Percentiles rank a stretch among this genome's conserved stretches.
Conservation (phyloP, 2,888 invertebrate genomes). For the Chydorus sphaericus region DNA sequence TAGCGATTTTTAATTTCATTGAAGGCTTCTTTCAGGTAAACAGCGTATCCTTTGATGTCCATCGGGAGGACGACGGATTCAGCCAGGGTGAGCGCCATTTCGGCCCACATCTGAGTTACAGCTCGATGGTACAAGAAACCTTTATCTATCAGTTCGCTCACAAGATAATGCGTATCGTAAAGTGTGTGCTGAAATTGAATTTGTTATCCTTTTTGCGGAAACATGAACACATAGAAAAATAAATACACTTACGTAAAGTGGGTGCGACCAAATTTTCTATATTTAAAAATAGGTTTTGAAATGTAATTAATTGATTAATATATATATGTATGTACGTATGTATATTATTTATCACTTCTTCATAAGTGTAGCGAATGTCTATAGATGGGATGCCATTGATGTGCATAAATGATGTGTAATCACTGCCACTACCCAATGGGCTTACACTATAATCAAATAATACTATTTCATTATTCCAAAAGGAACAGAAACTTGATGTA, state of each 20-base stretch:
- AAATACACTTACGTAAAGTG: constrained; percentile 9
- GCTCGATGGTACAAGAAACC: constrained; percentile 24
- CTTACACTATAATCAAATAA: too few relatives aligned
- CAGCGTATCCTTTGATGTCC: constrained; percentile 24
- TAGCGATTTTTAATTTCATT: constrained; percentile 7
- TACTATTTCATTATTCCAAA: too few relatives aligned
- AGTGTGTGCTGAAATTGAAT: constrained; percentile 29
- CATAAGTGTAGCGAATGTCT: constrained; percentile 27
- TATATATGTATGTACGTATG: too few relatives aligned
- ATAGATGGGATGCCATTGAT: constrained; percentile 32
- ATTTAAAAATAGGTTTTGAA: too few relatives aligned
- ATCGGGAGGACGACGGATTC: constrained; percentile 28
- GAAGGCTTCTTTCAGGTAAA: constrained; percentile 15
- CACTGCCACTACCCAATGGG: constrained; percentile 31
- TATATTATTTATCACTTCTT: too few relatives aligned
- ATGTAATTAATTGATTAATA: too few relatives aligned
- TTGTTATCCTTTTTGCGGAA: constrained; percentile 26
- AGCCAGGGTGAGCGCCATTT: constrained; percentile 27
- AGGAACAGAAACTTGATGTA: too few relatives aligned
- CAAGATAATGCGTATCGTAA: constrained; percentile 28
- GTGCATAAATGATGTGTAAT: constrained; percentile 32
- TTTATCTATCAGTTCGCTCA: constrained; percentile 26
- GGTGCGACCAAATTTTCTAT: constrained; percentile 1
- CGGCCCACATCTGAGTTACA: constrained; percentile 23
- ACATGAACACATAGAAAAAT: too few relatives aligned